Evolutionary conservation across 2,797 vertebrate genomes (phyloP), one percentile per base, ranked within the genome.

Genomic region (Mareca penelope): DNA sequence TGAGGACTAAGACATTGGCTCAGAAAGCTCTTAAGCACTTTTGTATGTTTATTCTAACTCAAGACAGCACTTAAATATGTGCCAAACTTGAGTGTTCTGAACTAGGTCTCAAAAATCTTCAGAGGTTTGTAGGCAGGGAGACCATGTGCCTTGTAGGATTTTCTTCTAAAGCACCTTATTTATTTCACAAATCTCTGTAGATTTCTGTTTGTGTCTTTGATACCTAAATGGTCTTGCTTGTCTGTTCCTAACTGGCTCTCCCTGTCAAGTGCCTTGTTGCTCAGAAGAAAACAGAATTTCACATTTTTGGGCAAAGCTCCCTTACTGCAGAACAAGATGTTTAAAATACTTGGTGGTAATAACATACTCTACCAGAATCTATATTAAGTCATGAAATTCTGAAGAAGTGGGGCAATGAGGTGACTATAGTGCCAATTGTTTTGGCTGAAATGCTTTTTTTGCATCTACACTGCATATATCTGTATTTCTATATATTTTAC

Each of bases 401-500:
- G 50, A 90, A 93, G 57, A 91, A 88, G 46, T 55, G 33, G 29
- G 44, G 12, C 28, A 83, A 17, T 35, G 26, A 40, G 75, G 46
- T 23, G 75, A 83, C 44, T 83, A 31, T 71, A 68, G 22, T 70
- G 48, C 29, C 11, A 12, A 79, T 80, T 89, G 65, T 69, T 70
- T 61, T 67, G 88, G 18, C 12, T 71, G 57, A 89, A 89, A 52
- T 72, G 10, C 53, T 31, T 37, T 76, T 28, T 84, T 90, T 91
- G 29, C 67, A 76, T 11, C 78, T 69, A 71, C 31, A 4, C 18
- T 81, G 3, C 35, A 53, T 78, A 12, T 72, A 23, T 80, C 77
- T 88, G 6, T 89, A 15, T 93, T 31, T 79, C 33, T 50, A 6
- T 95, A 1, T 90, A 59, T 93, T 91, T 94, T 90, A 24, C 96